These are phyloP conservation scores for Lasioglossum morio DNA, from an alignment of 2,888 invertebrate genomes.

Conservation along the genomic window DNA sequence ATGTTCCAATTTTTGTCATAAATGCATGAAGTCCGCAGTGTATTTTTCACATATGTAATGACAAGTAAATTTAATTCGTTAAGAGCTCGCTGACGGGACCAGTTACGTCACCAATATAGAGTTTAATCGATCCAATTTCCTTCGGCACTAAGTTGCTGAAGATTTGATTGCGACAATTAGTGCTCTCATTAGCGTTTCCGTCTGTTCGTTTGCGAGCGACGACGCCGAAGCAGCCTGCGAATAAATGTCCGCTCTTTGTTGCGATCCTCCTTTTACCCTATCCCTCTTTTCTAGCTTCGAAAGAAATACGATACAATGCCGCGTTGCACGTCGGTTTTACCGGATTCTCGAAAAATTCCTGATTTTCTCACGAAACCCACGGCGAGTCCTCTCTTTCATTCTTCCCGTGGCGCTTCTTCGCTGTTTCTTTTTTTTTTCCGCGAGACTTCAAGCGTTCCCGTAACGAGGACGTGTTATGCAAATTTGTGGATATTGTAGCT, in stretches of 20 bases:
- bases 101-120: neutral
- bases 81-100: neutral
- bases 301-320: constrained; percentile 34
- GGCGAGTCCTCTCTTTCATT: constrained; percentile 40
- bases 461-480: constrained; percentile 71
- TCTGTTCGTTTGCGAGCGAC: neutral
- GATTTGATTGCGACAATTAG: constrained; percentile 30
- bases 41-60: too few relatives aligned
- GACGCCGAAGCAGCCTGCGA: neutral
- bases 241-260: neutral
- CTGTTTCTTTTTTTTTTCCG: constrained; percentile 52
- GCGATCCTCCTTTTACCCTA: neutral
- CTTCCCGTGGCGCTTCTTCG: constrained; percentile 37
- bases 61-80: neutral
- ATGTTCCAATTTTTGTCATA: too few relatives aligned
- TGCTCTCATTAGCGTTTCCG: constrained; percentile 12
- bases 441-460: constrained; percentile 39
- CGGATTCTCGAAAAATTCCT: constrained; percentile 61
- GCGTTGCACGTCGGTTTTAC: constrained; percentile 36
- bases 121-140: constrained; percentile 16
- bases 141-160: neutral
- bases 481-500: constrained; percentile 56
- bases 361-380: constrained; percentile 58
- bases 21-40: too few relatives aligned
- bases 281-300: neutral